Evolutionary conservation across 2,797 vertebrate genomes (phyloP).

Genomic region (Rallus crepitans): DNA sequence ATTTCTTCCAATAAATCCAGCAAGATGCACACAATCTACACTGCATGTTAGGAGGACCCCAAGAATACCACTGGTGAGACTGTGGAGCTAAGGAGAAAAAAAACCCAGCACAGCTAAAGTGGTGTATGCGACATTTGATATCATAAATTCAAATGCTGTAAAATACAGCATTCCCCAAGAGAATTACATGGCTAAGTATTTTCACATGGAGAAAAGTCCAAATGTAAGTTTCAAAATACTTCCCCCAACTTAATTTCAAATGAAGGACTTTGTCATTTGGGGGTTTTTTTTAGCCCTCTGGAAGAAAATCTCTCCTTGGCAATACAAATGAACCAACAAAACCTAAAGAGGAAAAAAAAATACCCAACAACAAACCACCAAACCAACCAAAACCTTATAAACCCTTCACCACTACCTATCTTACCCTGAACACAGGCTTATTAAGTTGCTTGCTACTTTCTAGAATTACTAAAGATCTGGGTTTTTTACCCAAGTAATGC

Average conservation of each 20-base stretch:
- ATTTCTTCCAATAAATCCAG: slow-evolving; percentile 99
- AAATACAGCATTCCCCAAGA: neutral
- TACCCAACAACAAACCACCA: no score
- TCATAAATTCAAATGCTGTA: neutral
- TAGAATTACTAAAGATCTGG: neutral
- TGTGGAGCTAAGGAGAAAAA: slow-evolving; percentile 85
- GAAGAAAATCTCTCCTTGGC: no score
- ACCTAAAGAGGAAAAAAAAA: neutral
- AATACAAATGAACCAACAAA: no score
- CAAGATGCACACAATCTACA: slow-evolving; percentile 95
- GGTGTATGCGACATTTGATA: neutral
- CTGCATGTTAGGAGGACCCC: slow-evolving; percentile 98
- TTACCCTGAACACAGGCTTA: neutral
- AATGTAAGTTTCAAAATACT: neutral
- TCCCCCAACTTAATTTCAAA: neutral
- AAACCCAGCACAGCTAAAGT: slow-evolving; percentile 6
- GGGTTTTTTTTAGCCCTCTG: no score
- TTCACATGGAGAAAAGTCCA: neutral
- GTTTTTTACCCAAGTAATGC: neutral
- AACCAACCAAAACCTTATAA: neutral
- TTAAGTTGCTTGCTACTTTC: neutral
- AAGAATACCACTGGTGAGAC: slow-evolving; percentile 97
- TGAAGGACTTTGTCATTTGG: neutral
- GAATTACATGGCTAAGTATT: neutral
- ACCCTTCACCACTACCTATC: neutral